These are phyloP conservation scores for Geothlypis trichas DNA, from an alignment of 2,113 vertebrate species.

Conservation along the genomic window DNA sequence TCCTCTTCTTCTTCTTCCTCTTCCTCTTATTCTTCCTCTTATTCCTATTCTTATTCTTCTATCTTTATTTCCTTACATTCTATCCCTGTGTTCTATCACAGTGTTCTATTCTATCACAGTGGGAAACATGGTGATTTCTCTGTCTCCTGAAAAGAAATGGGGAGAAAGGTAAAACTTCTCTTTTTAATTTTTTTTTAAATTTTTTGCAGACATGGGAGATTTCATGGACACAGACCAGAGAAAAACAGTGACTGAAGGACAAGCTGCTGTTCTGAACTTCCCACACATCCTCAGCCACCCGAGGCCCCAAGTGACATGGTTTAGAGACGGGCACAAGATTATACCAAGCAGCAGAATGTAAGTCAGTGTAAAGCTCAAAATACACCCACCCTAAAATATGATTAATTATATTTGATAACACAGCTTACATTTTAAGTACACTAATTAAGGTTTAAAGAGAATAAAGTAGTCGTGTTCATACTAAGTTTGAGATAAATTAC, in stretches of 20 bases:
- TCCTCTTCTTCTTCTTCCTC: too few relatives aligned
- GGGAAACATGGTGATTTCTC: neutral
- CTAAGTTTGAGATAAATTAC: neutral
- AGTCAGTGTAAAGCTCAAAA: constrained; percentile 58
- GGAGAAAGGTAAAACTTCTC: neutral
- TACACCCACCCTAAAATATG: neutral
- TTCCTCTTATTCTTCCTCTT: too few relatives aligned
- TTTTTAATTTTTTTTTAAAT: constrained; percentile 16
- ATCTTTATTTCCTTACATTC: too few relatives aligned
- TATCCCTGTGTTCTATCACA: too few relatives aligned
- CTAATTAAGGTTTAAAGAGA: constrained; percentile 43
- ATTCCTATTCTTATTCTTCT: too few relatives aligned
- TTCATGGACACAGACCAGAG: constrained; percentile 80
- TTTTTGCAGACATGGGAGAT: constrained; percentile 82
- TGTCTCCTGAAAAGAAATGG: neutral
- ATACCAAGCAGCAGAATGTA: constrained; percentile 91
- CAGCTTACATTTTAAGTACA: neutral
- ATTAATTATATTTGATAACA: neutral
- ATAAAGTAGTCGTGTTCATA: neutral
- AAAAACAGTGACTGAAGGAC: constrained; percentile 79
- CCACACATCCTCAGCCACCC: constrained; percentile 82
- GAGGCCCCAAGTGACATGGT: constrained; percentile 90
- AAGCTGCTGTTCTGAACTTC: constrained; percentile 82
- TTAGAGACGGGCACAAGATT: constrained; percentile 93
- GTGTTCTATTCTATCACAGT: too few relatives aligned